Evolutionary conservation across 1,140 invertebrate genomes (phyloP).

Genomic region (Telenomus remus): DNA sequence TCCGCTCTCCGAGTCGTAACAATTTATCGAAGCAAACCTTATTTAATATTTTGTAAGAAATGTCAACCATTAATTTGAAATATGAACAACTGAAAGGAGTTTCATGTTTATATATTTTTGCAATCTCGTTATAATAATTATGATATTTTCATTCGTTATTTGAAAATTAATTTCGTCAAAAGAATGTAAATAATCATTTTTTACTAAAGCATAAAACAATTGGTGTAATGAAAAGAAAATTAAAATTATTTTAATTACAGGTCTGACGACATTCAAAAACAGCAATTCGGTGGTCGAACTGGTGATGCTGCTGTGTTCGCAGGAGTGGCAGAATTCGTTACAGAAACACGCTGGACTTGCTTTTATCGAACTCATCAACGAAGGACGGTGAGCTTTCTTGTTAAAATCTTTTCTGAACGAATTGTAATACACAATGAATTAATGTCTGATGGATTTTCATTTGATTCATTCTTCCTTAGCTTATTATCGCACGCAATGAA

Average conservation of each 20-base stretch:
- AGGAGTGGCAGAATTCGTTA: constrained; percentile 99
- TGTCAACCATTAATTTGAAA: not conserved
- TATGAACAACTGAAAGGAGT: too few relatives aligned
- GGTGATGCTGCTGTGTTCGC: constrained; percentile 98
- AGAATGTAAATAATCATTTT: too few relatives aligned
- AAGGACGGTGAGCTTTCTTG: constrained; percentile 82
- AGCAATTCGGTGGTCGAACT: constrained; percentile 97
- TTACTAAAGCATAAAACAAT: too few relatives aligned
- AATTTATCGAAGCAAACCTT: not conserved
- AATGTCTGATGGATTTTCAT: constrained; percentile 43
- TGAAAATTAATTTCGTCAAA: too few relatives aligned
- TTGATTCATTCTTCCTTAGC: constrained; percentile 74
- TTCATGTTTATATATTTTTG: too few relatives aligned
- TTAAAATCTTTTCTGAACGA: constrained; percentile 22
- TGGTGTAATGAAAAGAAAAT: not conserved
- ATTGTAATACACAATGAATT: constrained; percentile 34
- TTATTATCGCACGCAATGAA: constrained; percentile 98
- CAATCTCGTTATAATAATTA: too few relatives aligned
- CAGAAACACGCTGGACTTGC: constrained; percentile 99
- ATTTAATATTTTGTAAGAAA: not conserved
- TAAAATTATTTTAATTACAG: constrained; percentile 72
- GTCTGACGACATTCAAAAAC: constrained; percentile 96
- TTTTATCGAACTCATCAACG: constrained; percentile 99
- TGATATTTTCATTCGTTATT: too few relatives aligned
- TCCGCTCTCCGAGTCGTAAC: constrained; percentile 24